Conservation (phyloP, 1,140 invertebrate species). For the Pararge aegeria region DNA sequence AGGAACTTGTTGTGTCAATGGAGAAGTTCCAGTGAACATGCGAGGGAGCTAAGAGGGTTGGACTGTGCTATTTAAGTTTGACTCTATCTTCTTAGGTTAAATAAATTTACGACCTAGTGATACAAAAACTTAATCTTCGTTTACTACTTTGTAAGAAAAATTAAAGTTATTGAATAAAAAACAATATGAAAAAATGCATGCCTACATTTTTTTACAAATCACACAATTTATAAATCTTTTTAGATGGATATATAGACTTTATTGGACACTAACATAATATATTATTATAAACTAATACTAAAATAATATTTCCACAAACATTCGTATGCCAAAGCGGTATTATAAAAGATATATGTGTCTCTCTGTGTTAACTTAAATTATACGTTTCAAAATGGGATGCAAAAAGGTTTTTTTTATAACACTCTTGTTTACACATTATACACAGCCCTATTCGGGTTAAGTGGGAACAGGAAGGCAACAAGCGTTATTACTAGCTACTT, state of each 20-base stretch:
- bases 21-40: slow-evolving; percentile 9
- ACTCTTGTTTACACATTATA: slow-evolving; percentile 27
- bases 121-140: too few relatives aligned
- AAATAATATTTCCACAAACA: too few relatives aligned
- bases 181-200: neutral
- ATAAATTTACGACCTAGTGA: neutral
- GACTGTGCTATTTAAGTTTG: slow-evolving; percentile 1
- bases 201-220: too few relatives aligned
- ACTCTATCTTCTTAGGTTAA: neutral
- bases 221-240: neutral
- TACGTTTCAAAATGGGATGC: slow-evolving; percentile 8
- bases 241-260: too few relatives aligned
- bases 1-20: slow-evolving; percentile 16
- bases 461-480: slow-evolving; percentile 31
- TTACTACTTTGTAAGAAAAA: too few relatives aligned
- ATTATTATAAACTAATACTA: too few relatives aligned
- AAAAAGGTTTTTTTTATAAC: slow-evolving; percentile 9
- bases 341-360: neutral
- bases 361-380: slow-evolving; percentile 2
- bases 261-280: too few relatives aligned
- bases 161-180: too few relatives aligned
- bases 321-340: neutral
- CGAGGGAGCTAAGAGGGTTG: slow-evolving; percentile 1
- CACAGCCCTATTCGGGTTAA: slow-evolving; percentile 31
- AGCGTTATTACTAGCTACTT: slow-evolving; percentile 34